Evolutionary conservation across 2,113 vertebrate genomes (phyloP), one percentile per base, ranked within the genome.

Genomic region (Butorides virescens): DNA sequence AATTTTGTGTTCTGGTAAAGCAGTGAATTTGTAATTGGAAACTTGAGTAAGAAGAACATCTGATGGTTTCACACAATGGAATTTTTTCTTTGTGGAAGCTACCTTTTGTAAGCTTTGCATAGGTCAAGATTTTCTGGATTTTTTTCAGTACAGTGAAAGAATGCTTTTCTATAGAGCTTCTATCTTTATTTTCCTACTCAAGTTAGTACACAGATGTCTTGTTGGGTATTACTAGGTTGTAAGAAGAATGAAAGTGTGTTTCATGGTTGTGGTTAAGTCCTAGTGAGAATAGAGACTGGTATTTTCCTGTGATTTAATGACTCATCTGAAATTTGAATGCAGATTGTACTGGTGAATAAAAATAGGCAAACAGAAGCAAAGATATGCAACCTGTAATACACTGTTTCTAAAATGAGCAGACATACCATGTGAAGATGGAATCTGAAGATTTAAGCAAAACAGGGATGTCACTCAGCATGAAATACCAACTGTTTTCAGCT

Each of bases 401-500:
- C 32, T 49, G 74, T 92, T 96, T 91, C 84, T 95, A 67, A 94
- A 87, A 76, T 27, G 46, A 92, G 50, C 58, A 90, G 81, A 95
- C 95, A 50, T 91, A 90, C 49, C 66, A 59, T 73, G 21, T 1
- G 5, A 97, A 88, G 77, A 91, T 73, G n/a, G 58, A 97, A 88
- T 79, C 50, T 75, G 62, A 94, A 91, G 80, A 88, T 67, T 80
- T 75, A 91, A 96, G 87, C 37, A 85, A 81, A 96, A 73, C 34
- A 55, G 46, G 17, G 44, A 55, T 90, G 91, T 93, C 91, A 76
- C 74, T 95, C 92, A 92, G 81, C 89, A 55, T 73, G 74, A 90
- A 95, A 37, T 93, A 90, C 88, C 92, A 95, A 97, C 92, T 85
- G 79, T 95, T 95, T 86, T 82, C 73, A 67, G 25, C n/a, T 73